Percentiles rank a stretch among this genome's conserved stretches.
Evolutionary conservation across 2,797 vertebrate genomes (phyloP).

Genomic region (Melanotaenia maccullochi): DNA sequence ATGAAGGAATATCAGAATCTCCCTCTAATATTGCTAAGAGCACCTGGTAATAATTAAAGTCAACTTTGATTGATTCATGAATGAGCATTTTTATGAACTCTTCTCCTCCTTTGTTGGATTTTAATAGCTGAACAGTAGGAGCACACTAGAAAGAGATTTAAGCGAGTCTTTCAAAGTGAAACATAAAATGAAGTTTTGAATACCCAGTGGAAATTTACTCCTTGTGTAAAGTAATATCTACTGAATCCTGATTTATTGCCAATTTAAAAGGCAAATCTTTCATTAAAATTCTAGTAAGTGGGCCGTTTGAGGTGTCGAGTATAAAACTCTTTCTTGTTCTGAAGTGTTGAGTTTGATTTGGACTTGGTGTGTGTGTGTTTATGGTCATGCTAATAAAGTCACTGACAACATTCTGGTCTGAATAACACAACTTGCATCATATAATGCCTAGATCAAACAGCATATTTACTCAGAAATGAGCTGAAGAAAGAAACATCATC

Average conservation of each 20-base stretch:
- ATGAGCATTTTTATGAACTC: slow-evolving; percentile 21
- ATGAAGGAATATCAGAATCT: slow-evolving; percentile 11
- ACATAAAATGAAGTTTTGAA: slow-evolving; percentile 19
- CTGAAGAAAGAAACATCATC: slow-evolving; percentile 11
- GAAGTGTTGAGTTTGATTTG: not conserved
- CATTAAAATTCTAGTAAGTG: not conserved
- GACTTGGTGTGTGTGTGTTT: not conserved
- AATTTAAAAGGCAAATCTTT: not conserved
- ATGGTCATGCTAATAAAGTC: not conserved
- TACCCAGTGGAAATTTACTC: slow-evolving; percentile 8
- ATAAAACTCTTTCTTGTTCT: slow-evolving; percentile 13
- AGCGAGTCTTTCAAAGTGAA: slow-evolving; percentile 25
- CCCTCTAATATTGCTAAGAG: slow-evolving; percentile 1
- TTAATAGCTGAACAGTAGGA: not conserved
- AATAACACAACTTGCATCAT: slow-evolving; percentile 7
- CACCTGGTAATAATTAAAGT: slow-evolving; percentile 31
- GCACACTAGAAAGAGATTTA: slow-evolving; percentile 16
- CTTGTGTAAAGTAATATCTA: slow-evolving; percentile 2
- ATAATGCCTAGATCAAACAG: slow-evolving; percentile 4
- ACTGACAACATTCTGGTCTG: slow-evolving; percentile 10
- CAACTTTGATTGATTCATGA: slow-evolving; percentile 20
- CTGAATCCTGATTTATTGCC: slow-evolving; percentile 3
- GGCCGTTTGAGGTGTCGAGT: not conserved
- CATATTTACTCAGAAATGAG: slow-evolving; percentile 14
- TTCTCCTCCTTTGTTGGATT: slow-evolving; percentile 4